Evolutionary conservation across 2,113 vertebrate genomes (phyloP), one percentile per base, ranked within the genome.

Genomic region (Campylorhamphus procurvoides): DNA sequence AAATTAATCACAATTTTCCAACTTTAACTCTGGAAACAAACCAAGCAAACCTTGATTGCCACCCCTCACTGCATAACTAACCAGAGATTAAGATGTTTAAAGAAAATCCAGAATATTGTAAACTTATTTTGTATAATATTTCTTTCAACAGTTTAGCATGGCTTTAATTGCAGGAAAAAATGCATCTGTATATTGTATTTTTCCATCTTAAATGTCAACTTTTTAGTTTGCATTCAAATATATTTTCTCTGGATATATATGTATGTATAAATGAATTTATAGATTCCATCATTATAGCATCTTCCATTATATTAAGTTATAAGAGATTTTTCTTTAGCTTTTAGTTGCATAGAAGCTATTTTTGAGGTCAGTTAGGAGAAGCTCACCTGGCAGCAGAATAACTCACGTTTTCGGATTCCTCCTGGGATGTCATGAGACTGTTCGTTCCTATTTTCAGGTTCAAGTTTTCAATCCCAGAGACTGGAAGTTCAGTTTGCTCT

Each of bases 401-500:
- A 93, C 37, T 56, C 4, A 5, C n/a, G 12, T 62, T 56, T 29
- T 75, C 3, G 3, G 24, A 18, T 69, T 93, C 25, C 3, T 73
- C 33, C 42, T 87, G 59, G n/a, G 23, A 69, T 37, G 69, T 53
- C 31, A 50, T 82, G 67, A 85, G 52, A 68, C 53, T 75, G 18
- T 84, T 5, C 10, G 13, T 87, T 95, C 49, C n/a, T 91, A 18
- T 56, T 68, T 85, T 69, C 79, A 86, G 31, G 67, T 93, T n/a
- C 37, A 69, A 37, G 40, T 85, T 92, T 88, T 55, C 46, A 86
- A 29, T 69, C 18, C 29, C 35, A 67, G 60, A 59, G 68, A 62
- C 71, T 83, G 72, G 67, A 88, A 92, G 62, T 76, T 92, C 74
- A 76, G 40, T 86, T 94, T 76, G 72, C n/a, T 86, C 14, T 92